phyloP scores from a whole-genome alignment of 2,113 vertebrate species.

The Dendrocopos noguchii region DNA sequence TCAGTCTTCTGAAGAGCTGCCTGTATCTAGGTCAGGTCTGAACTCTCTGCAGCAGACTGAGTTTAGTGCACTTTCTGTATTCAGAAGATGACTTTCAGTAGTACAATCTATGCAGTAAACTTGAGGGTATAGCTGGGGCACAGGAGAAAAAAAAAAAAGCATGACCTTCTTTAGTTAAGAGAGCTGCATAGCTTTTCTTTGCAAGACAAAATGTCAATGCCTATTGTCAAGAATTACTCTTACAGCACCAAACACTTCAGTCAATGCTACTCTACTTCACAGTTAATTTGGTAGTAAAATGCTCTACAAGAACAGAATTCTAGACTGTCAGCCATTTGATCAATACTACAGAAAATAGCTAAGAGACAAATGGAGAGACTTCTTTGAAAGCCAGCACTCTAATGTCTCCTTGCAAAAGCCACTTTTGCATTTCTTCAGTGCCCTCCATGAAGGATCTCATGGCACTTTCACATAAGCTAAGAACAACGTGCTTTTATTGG shows the following conservation, averaged over 20 bases:
- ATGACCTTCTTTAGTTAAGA: constrained; percentile 1
- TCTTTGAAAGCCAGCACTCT: not conserved
- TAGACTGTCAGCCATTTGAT: constrained; percentile 44
- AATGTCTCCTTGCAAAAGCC: not conserved
- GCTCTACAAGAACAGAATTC: constrained; percentile 26
- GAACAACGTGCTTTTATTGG: constrained; percentile 4
- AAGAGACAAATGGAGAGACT: not conserved
- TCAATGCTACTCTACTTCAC: constrained; percentile 71
- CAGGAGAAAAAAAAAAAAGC: not conserved
- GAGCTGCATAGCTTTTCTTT: constrained; percentile 55
- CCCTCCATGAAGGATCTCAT: not conserved
- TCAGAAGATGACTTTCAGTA: constrained; percentile 69
- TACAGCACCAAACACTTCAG: constrained; percentile 68
- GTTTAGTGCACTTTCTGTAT: constrained; percentile 62
- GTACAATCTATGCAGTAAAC: constrained; percentile 59
- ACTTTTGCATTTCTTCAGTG: constrained; percentile 23
- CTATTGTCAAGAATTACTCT: constrained; percentile 53
- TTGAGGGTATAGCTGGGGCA: not conserved
- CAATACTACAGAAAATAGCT: constrained; percentile 30
- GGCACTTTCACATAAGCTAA: constrained; percentile 50
- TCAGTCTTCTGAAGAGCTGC: constrained; percentile 52
- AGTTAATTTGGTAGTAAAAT: constrained; percentile 67
- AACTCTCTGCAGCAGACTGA: constrained; percentile 58
- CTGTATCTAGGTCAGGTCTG: constrained; percentile 41
- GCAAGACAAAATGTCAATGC: constrained; percentile 60